Evolutionary conservation across 1,140 invertebrate species (phyloP).

Genomic region (Asbolus verrucosus): DNA sequence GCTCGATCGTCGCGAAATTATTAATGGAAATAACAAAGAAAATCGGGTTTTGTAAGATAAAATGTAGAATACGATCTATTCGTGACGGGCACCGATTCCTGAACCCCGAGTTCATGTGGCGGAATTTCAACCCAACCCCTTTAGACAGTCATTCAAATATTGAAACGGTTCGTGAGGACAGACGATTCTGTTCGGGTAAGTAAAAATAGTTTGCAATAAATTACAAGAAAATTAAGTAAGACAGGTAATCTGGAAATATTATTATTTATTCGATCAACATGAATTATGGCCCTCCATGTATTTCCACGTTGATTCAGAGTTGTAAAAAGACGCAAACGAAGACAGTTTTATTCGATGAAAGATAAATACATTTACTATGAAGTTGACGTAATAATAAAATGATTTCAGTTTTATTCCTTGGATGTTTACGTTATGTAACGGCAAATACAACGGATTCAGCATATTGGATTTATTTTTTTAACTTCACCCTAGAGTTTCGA

Average conservation of each 20-base stretch:
- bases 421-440: too few relatives aligned
- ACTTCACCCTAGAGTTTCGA: too few relatives aligned
- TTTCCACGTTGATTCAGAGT: too few relatives aligned
- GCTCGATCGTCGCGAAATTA: conserved; percentile 31
- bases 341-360: too few relatives aligned
- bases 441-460: too few relatives aligned
- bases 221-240: conserved; percentile 15
- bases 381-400: too few relatives aligned
- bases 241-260: conserved; percentile 15
- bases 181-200: conserved; percentile 14
- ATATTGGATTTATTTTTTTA: too few relatives aligned
- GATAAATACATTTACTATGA: too few relatives aligned
- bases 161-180: conserved; percentile 37
- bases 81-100: conserved; percentile 39
- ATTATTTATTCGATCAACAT: conserved; percentile 7
- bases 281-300: too few relatives aligned
- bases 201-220: conserved; percentile 38
- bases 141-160: conserved; percentile 36
- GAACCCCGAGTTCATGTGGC: conserved; percentile 20
- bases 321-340: too few relatives aligned
- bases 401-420: too few relatives aligned
- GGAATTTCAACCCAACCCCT: conserved; percentile 20
- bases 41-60: conserved; percentile 6
- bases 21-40: conserved; percentile 37
- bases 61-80: conserved; percentile 39